These are phyloP conservation scores for Leptinotarsa lineolata DNA, from an alignment of 1,140 invertebrate genomes.

Conservation along the genomic window DNA sequence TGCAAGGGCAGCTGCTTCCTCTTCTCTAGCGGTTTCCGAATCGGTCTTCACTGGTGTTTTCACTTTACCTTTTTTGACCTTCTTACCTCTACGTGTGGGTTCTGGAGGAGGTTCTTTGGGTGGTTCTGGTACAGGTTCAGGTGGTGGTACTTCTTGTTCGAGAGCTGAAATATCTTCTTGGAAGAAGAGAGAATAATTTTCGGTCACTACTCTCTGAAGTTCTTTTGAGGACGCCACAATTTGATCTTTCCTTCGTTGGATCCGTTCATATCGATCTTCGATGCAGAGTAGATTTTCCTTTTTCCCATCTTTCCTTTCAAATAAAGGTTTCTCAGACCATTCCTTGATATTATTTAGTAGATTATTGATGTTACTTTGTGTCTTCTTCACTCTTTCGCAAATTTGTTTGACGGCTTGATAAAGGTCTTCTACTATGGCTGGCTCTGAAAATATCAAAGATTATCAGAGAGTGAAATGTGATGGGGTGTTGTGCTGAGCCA, in stretches of 20 bases:
- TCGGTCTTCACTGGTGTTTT: conserved; percentile 22
- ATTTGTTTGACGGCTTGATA: conserved; percentile 59
- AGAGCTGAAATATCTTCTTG: conserved; percentile 47
- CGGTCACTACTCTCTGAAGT: conserved; percentile 63
- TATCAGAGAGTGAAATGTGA: not conserved
- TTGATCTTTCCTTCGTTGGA: conserved; percentile 61
- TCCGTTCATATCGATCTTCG: conserved; percentile 62
- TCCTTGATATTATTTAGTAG: conserved; percentile 63
- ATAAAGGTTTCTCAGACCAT: conserved; percentile 73
- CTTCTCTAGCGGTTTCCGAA: conserved; percentile 26
- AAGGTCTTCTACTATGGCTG: conserved; percentile 41
- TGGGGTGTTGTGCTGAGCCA: not conserved
- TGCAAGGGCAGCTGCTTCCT: conserved; percentile 21
- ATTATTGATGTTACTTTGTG: conserved; percentile 68
- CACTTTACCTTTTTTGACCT: conserved; percentile 32
- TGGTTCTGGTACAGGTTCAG: conserved; percentile 22
- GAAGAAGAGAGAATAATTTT: conserved; percentile 69
- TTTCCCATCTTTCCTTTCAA: conserved; percentile 67
- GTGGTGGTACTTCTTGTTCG: not conserved
- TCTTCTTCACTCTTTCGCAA: conserved; percentile 66
- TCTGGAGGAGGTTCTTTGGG: conserved; percentile 23
- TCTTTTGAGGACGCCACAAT: conserved; percentile 62
- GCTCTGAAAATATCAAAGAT: conserved; percentile 41
- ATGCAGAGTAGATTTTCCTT: conserved; percentile 64
- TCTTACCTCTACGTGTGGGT: conserved; percentile 35